Evolutionary conservation across 2,113 vertebrate genomes (phyloP).

Genomic region (Neopipo cinnamomea): DNA sequence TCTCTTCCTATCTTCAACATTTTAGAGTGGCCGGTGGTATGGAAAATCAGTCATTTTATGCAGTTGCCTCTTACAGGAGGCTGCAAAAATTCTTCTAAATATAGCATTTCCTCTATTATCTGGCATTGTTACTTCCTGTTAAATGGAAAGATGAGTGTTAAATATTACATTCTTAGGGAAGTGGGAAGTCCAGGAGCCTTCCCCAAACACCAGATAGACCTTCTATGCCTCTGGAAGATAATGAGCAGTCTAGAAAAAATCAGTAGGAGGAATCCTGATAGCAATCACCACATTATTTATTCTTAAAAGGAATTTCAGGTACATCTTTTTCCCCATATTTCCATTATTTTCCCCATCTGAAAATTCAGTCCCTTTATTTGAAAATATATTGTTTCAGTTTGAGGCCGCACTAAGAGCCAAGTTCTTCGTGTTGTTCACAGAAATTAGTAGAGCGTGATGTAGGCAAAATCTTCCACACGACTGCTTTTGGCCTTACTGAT

Average conservation of each 20-base stretch:
- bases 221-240: background rate
- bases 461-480: background rate
- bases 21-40: background rate
- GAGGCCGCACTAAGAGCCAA: background rate
- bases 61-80: background rate
- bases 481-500: conserved; percentile 19
- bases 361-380: background rate
- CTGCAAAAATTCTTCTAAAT: conserved; percentile 41
- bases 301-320: background rate
- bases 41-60: background rate
- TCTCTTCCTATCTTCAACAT: background rate
- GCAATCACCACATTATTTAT: background rate
- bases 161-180: background rate
- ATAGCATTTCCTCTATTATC: background rate
- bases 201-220: background rate
- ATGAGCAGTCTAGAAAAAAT: background rate
- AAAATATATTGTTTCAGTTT: background rate
- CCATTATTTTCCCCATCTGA: background rate
- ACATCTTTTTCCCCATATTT: background rate
- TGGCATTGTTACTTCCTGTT: background rate
- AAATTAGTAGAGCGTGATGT: conserved; percentile 55
- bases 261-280: background rate
- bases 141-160: background rate
- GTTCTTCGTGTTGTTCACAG: background rate
- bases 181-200: background rate